Percentiles rank a stretch among this genome's conserved stretches.
phyloP scores from a whole-genome alignment of 2,888 invertebrate species.

The Morpho helenor region DNA sequence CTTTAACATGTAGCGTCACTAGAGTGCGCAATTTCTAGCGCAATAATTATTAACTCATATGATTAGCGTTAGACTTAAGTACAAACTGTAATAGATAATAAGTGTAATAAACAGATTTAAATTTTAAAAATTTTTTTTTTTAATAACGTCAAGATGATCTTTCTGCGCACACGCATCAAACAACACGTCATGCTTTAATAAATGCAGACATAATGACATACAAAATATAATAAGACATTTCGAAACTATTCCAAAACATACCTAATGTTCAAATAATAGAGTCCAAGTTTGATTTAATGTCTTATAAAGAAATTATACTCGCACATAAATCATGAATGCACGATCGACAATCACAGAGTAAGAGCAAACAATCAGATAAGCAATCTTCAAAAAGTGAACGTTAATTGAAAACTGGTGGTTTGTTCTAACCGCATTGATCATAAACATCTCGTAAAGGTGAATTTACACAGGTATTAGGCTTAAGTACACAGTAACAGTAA shows the following conservation, averaged over 20 bases:
- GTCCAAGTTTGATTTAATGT: not conserved
- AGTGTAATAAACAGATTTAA: no score
- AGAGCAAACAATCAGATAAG: conserved; percentile 34
- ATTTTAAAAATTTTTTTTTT: no score
- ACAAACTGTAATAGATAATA: no score
- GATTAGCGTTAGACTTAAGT: no score
- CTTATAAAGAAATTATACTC: conserved; percentile 24
- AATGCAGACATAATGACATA: conserved; percentile 30
- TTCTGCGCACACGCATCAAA: conserved; percentile 24
- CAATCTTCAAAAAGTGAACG: conserved; percentile 35
- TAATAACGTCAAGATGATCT: conserved; percentile 18
- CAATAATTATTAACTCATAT: no score
- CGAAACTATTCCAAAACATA: conserved; percentile 2
- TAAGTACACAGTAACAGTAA: no score
- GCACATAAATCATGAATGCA: conserved; percentile 33
- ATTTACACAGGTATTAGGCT: not conserved
- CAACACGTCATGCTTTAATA: conserved; percentile 27
- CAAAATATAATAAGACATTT: conserved; percentile 20
- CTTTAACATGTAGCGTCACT: no score
- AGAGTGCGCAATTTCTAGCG: no score
- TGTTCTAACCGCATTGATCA: conserved; percentile 19
- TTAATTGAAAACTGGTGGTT: conserved; percentile 34
- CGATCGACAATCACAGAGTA: conserved; percentile 33
- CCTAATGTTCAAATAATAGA: conserved; percentile 1
- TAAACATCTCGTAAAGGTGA: conserved; percentile 22